Evolutionary conservation across 2,888 invertebrate species (phyloP).

Genomic region (Xanthostigma xanthostigma): DNA sequence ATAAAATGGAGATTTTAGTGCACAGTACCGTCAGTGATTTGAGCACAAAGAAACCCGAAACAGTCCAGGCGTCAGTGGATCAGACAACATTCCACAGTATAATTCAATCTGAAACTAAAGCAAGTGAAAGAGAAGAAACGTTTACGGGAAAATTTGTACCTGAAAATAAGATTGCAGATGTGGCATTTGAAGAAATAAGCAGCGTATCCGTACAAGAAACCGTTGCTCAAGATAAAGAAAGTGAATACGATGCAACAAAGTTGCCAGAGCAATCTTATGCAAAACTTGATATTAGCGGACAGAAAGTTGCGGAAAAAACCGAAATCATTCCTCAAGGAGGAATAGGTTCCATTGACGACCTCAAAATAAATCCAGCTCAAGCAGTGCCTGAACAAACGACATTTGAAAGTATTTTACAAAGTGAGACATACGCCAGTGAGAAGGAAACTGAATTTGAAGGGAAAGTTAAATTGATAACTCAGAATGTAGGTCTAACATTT

Average conservation of each 20-base stretch:
- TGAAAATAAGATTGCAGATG: constrained; percentile 28
- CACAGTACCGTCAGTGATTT: constrained; percentile 36
- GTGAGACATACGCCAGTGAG: constrained; percentile 26
- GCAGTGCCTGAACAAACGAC: constrained; percentile 31
- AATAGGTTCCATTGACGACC: constrained; percentile 16
- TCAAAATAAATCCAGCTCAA: constrained; percentile 24
- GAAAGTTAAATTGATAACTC: constrained; percentile 23
- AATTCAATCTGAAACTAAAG: constrained; percentile 34
- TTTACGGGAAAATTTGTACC: constrained; percentile 30
- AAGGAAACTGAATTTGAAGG: constrained; percentile 27
- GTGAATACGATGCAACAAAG: constrained; percentile 18
- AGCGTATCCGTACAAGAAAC: constrained; percentile 16
- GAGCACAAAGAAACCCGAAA: constrained; percentile 25
- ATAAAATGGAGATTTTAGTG: constrained; percentile 37
- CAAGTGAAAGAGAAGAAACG: constrained; percentile 41
- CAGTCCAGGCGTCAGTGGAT: constrained; percentile 33
- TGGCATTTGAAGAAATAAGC: constrained; percentile 28
- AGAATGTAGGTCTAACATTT: constrained; percentile 26
- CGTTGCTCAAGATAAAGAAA: constrained; percentile 27
- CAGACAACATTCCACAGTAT: constrained; percentile 39
- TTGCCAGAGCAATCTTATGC: constrained; percentile 5
- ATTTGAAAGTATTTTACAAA: constrained; percentile 29
- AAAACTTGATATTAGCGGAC: constrained; percentile 6
- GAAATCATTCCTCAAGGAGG: constrained; percentile 25
- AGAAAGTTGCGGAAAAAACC: constrained; percentile 27